Percentiles rank a stretch among this genome's conserved stretches.
These are phyloP conservation scores for Rattus rattus DNA, from an alignment of 2,113 vertebrate genomes.

Conservation along the genomic window DNA sequence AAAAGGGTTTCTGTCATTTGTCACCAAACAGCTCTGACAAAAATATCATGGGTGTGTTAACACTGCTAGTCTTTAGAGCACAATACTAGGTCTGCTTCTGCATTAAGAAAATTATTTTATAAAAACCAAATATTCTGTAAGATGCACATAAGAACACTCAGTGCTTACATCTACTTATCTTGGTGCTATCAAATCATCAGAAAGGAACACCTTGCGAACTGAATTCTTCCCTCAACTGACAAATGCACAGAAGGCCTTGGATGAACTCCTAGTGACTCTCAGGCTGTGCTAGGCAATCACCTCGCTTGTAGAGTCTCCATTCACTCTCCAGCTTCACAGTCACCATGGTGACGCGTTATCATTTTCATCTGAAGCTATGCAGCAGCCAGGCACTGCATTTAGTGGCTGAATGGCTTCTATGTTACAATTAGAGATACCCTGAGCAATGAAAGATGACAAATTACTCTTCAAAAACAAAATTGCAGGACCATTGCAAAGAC, in stretches of 20 bases:
- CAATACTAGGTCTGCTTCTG: neutral
- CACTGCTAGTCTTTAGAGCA: neutral
- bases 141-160: neutral
- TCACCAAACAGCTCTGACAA: neutral
- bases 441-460: constrained; percentile 70
- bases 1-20: neutral
- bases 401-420: constrained; percentile 69
- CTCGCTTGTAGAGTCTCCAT: constrained; percentile 64
- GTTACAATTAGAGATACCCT: constrained; percentile 74
- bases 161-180: constrained; percentile 6
- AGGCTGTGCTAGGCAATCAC: constrained; percentile 55
- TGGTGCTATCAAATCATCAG: neutral
- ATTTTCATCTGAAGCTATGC: constrained; percentile 79
- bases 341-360: constrained; percentile 52
- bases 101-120: neutral
- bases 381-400: constrained; percentile 72
- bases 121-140: neutral
- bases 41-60: neutral
- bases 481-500: constrained; percentile 61
- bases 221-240: constrained; percentile 41
- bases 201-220: constrained; percentile 12
- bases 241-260: neutral
- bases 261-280: constrained; percentile 30
- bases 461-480: constrained; percentile 79
- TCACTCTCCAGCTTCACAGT: constrained; percentile 68